Evolutionary conservation across 2,113 vertebrate genomes (phyloP).

Genomic region (Gymnorhina tibicen): DNA sequence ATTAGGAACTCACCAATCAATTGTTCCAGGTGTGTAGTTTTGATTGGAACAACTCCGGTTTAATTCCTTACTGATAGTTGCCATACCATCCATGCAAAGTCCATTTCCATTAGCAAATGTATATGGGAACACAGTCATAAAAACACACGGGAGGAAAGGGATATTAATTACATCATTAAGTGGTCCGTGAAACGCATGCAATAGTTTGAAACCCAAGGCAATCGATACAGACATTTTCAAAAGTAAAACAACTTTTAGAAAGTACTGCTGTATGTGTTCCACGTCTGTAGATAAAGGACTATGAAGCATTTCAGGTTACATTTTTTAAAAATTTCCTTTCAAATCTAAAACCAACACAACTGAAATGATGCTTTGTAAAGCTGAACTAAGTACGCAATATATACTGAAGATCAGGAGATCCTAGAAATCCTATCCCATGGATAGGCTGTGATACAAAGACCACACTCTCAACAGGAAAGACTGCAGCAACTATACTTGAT

Average conservation of each 20-base stretch:
- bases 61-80: conserved; percentile 59
- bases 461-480: not conserved
- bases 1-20: conserved; percentile 70
- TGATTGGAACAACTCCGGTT: conserved; percentile 41
- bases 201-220: not conserved
- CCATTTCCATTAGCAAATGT: conserved; percentile 31
- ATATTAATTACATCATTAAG: not conserved
- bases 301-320: not conserved
- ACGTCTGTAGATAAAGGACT: not conserved
- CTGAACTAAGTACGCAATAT: not conserved
- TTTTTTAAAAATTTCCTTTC: not conserved
- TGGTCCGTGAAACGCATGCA: not conserved
- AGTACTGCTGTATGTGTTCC: not conserved
- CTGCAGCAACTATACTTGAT: not conserved
- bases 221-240: not conserved
- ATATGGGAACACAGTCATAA: not conserved
- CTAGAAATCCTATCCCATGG: not conserved
- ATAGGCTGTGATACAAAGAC: not conserved
- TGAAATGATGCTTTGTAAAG: not conserved
- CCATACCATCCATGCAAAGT: not conserved
- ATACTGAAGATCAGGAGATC: not conserved
- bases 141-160: not conserved
- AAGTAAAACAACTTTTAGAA: not conserved
- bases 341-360: not conserved
- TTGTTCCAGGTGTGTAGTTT: conserved; percentile 61